phyloP scores from a whole-genome alignment of 2,113 vertebrate species.

The Beaufortia kweichowensis region DNA sequence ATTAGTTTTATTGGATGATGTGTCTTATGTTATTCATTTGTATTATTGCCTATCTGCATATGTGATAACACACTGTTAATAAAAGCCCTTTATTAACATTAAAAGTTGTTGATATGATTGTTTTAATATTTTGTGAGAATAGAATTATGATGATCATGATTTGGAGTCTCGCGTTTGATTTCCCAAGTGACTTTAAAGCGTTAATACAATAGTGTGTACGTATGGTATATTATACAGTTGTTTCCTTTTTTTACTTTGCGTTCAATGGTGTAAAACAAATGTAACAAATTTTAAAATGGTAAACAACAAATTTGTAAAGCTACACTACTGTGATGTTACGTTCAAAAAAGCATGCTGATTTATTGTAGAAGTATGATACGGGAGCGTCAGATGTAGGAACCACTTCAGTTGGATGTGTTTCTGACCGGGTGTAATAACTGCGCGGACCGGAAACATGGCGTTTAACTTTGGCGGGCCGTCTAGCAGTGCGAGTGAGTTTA shows the following conservation, averaged over 20 bases:
- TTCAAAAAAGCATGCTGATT: too few relatives aligned
- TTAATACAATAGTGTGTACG: too few relatives aligned
- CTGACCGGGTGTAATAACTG: slow-evolving; percentile 19
- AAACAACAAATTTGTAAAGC: too few relatives aligned
- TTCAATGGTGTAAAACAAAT: too few relatives aligned
- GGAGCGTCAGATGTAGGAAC: neutral
- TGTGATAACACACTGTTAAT: neutral
- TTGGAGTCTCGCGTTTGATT: too few relatives aligned
- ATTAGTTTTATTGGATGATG: neutral
- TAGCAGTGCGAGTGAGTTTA: slow-evolving; percentile 67
- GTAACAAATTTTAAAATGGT: too few relatives aligned
- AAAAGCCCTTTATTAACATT: neutral
- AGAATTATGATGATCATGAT: neutral
- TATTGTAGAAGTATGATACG: too few relatives aligned
- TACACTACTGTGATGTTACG: too few relatives aligned
- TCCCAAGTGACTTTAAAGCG: too few relatives aligned
- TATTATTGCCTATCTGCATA: neutral
- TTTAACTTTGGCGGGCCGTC: slow-evolving; percentile 74
- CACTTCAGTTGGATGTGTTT: neutral
- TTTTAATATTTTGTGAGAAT: neutral
- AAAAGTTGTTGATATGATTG: neutral
- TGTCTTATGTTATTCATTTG: neutral
- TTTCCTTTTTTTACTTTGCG: too few relatives aligned
- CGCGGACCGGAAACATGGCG: slow-evolving; percentile 70
- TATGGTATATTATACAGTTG: too few relatives aligned